Conservation (phyloP, 2,888 invertebrate genomes). For the Orchestes rusci region DNA sequence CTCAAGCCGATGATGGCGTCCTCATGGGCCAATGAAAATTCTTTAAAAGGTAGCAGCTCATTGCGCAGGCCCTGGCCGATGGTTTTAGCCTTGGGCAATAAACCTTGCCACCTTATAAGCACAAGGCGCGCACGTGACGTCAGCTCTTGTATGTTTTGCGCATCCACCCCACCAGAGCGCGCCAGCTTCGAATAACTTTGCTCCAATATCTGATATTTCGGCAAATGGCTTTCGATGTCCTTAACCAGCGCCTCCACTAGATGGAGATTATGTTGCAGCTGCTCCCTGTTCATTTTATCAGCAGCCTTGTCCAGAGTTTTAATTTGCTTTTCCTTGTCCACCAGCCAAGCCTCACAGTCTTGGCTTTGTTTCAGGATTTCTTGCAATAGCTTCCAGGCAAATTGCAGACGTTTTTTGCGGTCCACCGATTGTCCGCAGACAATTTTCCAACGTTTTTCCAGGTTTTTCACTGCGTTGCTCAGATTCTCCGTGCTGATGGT, state of each 20-base stretch:
- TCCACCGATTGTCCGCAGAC: slow-evolving; percentile 68
- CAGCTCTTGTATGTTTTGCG: slow-evolving; percentile 58
- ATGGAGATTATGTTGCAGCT: slow-evolving; percentile 52
- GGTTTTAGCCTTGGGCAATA: slow-evolving; percentile 53
- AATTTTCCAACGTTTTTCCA: slow-evolving; percentile 73
- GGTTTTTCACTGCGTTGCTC: slow-evolving; percentile 57
- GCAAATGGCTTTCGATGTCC: slow-evolving; percentile 50
- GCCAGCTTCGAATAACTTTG: slow-evolving; percentile 63
- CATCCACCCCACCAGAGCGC: slow-evolving; percentile 60
- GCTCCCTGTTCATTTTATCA: slow-evolving; percentile 50
- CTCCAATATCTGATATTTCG: slow-evolving; percentile 57
- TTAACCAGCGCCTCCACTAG: slow-evolving; percentile 49
- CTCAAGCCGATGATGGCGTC: slow-evolving; percentile 63
- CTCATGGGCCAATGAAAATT: slow-evolving; percentile 65
- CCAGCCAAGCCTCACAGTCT: slow-evolving; percentile 56
- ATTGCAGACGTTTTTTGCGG: slow-evolving; percentile 59
- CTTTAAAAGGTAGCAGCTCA: slow-evolving; percentile 55
- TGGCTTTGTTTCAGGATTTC: slow-evolving; percentile 50
- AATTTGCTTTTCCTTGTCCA: slow-evolving; percentile 55
- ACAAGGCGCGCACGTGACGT: slow-evolving; percentile 53
- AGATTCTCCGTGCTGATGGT: slow-evolving; percentile 65
- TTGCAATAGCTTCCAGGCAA: slow-evolving; percentile 54
- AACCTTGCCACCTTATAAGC: slow-evolving; percentile 58
- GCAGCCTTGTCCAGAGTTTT: slow-evolving; percentile 53
- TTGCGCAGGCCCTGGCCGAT: slow-evolving; percentile 52